Evolutionary conservation across 2,888 invertebrate species (phyloP).

Genomic region (Beris morrisii): DNA sequence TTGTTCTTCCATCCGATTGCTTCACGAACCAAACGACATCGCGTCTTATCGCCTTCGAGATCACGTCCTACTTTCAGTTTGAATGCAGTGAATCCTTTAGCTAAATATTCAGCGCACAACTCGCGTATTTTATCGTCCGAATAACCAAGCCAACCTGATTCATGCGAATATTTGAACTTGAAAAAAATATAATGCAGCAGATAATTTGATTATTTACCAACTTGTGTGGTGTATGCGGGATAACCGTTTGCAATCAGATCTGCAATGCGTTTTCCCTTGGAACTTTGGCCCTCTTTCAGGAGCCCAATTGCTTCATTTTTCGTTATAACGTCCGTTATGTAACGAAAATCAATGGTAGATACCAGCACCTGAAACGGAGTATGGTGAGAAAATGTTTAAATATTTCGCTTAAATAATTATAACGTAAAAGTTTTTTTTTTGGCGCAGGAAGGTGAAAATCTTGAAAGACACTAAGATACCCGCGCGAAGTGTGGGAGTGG

Average conservation of each 20-base stretch:
- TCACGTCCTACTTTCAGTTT: conserved; percentile 89
- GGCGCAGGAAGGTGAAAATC: too few relatives aligned
- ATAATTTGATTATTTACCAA: conserved; percentile 58
- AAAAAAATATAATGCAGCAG: too few relatives aligned
- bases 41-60: conserved; percentile 72
- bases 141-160: conserved; percentile 85
- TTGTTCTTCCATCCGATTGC: conserved; percentile 74
- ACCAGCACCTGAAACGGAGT: conserved; percentile 63
- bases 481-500: too few relatives aligned
- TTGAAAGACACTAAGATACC: too few relatives aligned
- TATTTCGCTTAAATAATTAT: too few relatives aligned
- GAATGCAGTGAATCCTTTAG: conserved; percentile 77
- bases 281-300: conserved; percentile 61
- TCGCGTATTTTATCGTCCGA: conserved; percentile 71
- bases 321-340: conserved; percentile 79
- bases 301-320: conserved; percentile 78
- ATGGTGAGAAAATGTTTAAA: too few relatives aligned
- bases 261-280: conserved; percentile 66
- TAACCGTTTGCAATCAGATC: conserved; percentile 69
- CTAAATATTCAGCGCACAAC: conserved; percentile 72
- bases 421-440: too few relatives aligned
- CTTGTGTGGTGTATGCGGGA: conserved; percentile 85
- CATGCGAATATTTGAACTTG: conserved; percentile 36
- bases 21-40: conserved; percentile 73
- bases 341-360: conserved; percentile 84